phyloP scores from a whole-genome alignment of 2,113 vertebrate genomes.

The Rhynchomys soricoides region DNA sequence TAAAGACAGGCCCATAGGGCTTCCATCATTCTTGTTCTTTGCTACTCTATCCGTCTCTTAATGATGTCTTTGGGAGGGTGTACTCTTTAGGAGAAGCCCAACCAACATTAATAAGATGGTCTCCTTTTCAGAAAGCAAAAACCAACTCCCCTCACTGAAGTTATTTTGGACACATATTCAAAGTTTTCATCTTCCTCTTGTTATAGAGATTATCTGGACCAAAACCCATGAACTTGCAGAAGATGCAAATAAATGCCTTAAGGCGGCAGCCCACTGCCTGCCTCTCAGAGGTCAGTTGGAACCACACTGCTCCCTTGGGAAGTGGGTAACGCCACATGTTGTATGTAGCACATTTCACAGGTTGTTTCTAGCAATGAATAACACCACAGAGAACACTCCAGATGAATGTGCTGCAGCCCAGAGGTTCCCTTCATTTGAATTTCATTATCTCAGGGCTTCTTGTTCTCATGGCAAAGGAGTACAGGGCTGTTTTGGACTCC shows the following conservation, averaged over 20 bases:
- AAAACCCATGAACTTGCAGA: not conserved
- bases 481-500: not conserved
- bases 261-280: fast-evolving
- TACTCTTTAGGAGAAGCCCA: constrained; percentile 27
- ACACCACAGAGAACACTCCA: not conserved
- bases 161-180: not conserved
- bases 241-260: not conserved
- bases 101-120: not conserved
- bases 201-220: not conserved
- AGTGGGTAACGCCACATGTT: not conserved
- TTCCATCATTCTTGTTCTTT: not conserved
- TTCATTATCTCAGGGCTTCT: constrained; percentile 38
- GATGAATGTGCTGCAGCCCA: not conserved
- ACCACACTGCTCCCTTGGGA: not conserved
- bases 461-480: not conserved
- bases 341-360: not conserved
- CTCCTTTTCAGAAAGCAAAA: constrained; percentile 13
- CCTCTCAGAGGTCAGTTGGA: not conserved
- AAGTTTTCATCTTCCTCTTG: not conserved
- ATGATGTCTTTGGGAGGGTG: not conserved
- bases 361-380: not conserved
- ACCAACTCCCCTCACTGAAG: not conserved
- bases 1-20: not conserved
- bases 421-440: not conserved
- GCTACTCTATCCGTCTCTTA: not conserved